Evolutionary conservation across 2,113 vertebrate species (phyloP).

Genomic region (Numida meleagris): DNA sequence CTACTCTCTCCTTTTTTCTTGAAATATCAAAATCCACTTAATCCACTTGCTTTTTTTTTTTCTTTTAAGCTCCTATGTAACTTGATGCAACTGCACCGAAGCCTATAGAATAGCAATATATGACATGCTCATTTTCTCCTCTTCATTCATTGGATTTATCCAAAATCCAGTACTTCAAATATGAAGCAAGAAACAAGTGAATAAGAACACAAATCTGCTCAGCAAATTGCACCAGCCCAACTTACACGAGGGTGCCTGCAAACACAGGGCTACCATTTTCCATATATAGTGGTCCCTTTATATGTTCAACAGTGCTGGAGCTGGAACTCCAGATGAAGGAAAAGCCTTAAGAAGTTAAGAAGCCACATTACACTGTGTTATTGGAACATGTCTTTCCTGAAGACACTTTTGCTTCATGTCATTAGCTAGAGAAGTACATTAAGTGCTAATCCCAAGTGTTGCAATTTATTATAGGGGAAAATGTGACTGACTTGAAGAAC

Average conservation of each 20-base stretch:
- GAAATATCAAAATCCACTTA: neutral
- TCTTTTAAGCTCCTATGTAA: neutral
- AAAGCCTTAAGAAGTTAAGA: neutral
- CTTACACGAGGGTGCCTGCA: neutral
- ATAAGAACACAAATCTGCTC: neutral
- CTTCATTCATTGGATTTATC: neutral
- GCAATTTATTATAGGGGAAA: neutral
- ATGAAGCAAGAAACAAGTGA: neutral
- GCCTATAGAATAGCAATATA: neutral
- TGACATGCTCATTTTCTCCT: neutral
- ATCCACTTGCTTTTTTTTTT: neutral
- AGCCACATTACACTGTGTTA: neutral
- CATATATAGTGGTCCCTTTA: rapidly evolving
- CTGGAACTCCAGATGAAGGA: neutral
- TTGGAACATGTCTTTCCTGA: neutral
- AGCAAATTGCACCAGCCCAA: neutral
- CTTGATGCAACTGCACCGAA: neutral
- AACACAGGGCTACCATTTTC: neutral
- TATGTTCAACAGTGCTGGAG: neutral
- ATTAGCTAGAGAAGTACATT: neutral
- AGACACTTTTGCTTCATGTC: neutral
- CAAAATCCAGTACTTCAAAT: neutral
- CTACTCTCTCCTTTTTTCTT: neutral
- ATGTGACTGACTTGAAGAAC: neutral
- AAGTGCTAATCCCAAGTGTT: neutral